Evolutionary conservation across 2,888 invertebrate species (phyloP), one percentile per base, ranked within the genome.

Genomic region (Caenorhabditis virilis): DNA sequence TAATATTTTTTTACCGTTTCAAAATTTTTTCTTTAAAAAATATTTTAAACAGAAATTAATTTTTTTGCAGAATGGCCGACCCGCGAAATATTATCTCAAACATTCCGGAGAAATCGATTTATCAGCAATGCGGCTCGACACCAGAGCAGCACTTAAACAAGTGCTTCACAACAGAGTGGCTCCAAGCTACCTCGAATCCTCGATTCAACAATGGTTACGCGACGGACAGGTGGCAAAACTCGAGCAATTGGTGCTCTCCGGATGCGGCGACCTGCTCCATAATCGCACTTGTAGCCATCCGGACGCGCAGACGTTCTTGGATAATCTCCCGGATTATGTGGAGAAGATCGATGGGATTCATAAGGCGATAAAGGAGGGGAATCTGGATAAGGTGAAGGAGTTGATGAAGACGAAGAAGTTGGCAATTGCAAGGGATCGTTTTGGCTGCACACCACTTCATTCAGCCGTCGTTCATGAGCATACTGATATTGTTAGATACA

Each of bases 281-380:
- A 88, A 88, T 48, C 88, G 89, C 35, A 86, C 88, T 18, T 67
- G 79, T 4, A 72, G 58, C 26, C 74, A 83, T 56, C 50, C 78
- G 1, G 82, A 83, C 20, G 72, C 79, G 1, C 50, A 63, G n/a
- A 55, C 56, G 15, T 82, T 82, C 67, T 54, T 82, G 26, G 75
- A 77, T 35, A 59, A 53, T 27, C 42, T 77, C 18, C 72, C 74
- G 0, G 72, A 74, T 16, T 75, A 74, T 49, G 63, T 77, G 71
- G 77, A 89, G 76, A 93, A 93, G 88, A 94, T 94, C 73, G 89
- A 90, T 69, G 88, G 89, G 65, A 91, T 94, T 30, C 94, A 94
- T 83, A 85, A 89, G 76, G 91, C 92, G 33, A 90, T 93, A 27
- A 88, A 89, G 76, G 89, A 90, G 74, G 94, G 94, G 6, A 90